A percentile compares a stretch with the other conserved stretches of the same genome.
phyloP scores from a whole-genome alignment of 92 coral and sea anemone species.

The Siderastrea radians region DNA sequence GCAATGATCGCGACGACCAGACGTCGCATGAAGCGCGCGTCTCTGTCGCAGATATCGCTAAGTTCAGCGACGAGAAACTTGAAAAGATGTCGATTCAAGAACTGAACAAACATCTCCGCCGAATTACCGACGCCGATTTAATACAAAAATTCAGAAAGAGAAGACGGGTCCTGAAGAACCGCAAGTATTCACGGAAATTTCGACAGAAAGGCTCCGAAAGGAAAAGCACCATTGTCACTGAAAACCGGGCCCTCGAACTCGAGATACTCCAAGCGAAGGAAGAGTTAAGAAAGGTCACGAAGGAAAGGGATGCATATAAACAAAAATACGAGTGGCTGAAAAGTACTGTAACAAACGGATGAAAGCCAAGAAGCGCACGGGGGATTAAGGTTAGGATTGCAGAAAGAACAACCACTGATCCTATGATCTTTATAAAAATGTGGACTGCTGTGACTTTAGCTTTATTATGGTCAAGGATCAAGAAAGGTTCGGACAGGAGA shows the following conservation, averaged over 20 bases:
- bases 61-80: conserved; percentile 56
- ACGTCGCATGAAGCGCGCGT: neutral
- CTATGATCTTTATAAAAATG: too few species aligned
- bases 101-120: conserved; percentile 69
- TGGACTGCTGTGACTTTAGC: too few species aligned
- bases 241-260: conserved; percentile 44
- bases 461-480: too few species aligned
- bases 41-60: neutral
- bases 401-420: too few species aligned
- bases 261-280: conserved; percentile 59
- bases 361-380: neutral
- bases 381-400: neutral
- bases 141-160: conserved; percentile 59
- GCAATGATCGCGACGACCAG: neutral
- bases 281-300: conserved; percentile 49
- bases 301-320: conserved; percentile 67
- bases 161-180: conserved; percentile 85
- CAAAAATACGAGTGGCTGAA: conserved; percentile 43
- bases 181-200: conserved; percentile 81
- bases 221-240: conserved; percentile 42
- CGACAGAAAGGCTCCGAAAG: conserved; percentile 65
- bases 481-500: too few species aligned
- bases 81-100: conserved; percentile 66
- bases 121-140: conserved; percentile 46
- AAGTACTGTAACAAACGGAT: neutral